Conservation (phyloP, 2,888 invertebrate genomes). For the Limnephilus rhombicus region DNA sequence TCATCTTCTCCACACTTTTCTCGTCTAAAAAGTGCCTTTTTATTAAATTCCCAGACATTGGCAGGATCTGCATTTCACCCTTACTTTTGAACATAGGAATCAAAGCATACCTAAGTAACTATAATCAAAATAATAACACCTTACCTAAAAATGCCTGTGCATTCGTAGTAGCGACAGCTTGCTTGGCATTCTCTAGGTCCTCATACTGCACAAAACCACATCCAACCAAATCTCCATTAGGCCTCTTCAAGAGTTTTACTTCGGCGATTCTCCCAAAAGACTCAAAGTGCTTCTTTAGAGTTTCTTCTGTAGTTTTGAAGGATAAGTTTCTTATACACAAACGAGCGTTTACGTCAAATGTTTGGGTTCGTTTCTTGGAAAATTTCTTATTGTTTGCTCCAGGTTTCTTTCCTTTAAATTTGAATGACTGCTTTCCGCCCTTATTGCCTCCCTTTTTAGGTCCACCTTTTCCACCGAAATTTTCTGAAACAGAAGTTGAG, state of each 20-base stretch:
- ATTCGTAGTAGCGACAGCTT: conserved; percentile 85
- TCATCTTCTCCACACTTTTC: no score
- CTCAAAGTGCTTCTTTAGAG: conserved; percentile 83
- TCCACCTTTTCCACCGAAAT: conserved; percentile 27
- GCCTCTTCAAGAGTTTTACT: conserved; percentile 84
- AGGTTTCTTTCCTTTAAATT: conserved; percentile 49
- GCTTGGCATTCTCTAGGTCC: conserved; percentile 86
- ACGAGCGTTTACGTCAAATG: conserved; percentile 76
- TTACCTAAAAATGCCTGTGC: conserved; percentile 81
- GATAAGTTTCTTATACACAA: conserved; percentile 83
- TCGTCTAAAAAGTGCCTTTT: no score
- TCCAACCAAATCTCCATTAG: conserved; percentile 88
- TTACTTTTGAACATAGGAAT: not conserved
- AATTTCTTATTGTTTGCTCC: conserved; percentile 48
- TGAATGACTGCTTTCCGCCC: conserved; percentile 52
- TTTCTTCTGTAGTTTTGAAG: conserved; percentile 85
- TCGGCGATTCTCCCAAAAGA: conserved; percentile 87
- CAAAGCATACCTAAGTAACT: not conserved
- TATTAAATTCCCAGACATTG: no score
- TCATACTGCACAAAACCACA: conserved; percentile 94
- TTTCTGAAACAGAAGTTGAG: conserved; percentile 40
- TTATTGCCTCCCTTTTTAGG: conserved; percentile 31
- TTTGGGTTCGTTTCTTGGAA: conserved; percentile 48
- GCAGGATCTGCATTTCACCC: no score
- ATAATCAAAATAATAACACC: not conserved